Evolutionary conservation across 2,797 vertebrate species (phyloP).

Genomic region (Microcaecilia unicolor): DNA sequence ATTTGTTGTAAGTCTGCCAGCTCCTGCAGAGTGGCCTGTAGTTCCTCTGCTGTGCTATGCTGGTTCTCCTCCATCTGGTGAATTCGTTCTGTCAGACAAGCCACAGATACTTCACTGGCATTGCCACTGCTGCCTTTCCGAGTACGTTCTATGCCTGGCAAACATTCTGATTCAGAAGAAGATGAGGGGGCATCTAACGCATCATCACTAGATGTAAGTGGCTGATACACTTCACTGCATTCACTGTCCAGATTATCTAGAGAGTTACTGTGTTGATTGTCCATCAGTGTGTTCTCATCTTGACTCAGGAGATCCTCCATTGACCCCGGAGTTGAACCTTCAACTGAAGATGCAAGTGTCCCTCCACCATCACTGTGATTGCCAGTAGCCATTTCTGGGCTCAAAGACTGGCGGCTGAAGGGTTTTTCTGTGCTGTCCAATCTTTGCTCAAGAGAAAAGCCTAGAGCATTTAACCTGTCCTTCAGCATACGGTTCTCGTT

Average conservation of each 20-base stretch:
- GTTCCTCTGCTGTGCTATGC: conserved; percentile 90
- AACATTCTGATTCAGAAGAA: conserved; percentile 80
- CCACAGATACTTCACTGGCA: conserved; percentile 81
- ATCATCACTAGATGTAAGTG: conserved; percentile 88
- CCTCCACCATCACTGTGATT: conserved; percentile 72
- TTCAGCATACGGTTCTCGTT: conserved; percentile 95
- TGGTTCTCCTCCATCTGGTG: conserved; percentile 98
- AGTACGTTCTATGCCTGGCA: conserved; percentile 70
- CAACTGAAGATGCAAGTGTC: conserved; percentile 77
- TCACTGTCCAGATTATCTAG: conserved; percentile 91
- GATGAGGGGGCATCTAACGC: conserved; percentile 86
- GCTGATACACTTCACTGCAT: conserved; percentile 91
- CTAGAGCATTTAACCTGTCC: conserved; percentile 84
- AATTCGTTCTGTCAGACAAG: conserved; percentile 88
- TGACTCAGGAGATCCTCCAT: conserved; percentile 80
- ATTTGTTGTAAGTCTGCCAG: conserved; percentile 91
- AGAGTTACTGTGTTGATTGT: conserved; percentile 79
- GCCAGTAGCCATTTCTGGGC: conserved; percentile 66
- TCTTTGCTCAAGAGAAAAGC: conserved; percentile 90
- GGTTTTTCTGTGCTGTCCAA: conserved; percentile 79
- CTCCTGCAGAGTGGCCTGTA: conserved; percentile 91
- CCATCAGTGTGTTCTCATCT: conserved; percentile 72
- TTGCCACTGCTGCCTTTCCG: conserved; percentile 80
- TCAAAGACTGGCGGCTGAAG: conserved; percentile 72
- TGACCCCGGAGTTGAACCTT: conserved; percentile 86